phyloP scores from a whole-genome alignment of 2,888 invertebrate species.

The Pristionchus fissidentatus region DNA sequence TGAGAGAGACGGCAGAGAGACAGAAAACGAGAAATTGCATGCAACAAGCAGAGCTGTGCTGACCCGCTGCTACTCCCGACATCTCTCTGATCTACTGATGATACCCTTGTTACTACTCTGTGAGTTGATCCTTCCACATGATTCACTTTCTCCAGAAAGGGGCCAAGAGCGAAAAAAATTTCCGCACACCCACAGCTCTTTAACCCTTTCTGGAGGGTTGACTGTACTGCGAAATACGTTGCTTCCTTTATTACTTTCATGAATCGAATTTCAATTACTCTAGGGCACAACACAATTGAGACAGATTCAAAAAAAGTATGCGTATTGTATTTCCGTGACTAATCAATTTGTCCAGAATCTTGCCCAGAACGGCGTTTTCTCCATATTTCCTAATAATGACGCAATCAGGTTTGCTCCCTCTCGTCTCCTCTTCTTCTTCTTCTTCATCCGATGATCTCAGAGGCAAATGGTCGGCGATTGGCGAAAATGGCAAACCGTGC shows the following conservation, averaged over 20 bases:
- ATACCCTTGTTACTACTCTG: slow-evolving; percentile 17
- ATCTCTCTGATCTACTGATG: slow-evolving; percentile 4
- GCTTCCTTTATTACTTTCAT: no score
- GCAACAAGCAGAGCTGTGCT: neutral
- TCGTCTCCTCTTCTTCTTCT: neutral
- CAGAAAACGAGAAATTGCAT: neutral
- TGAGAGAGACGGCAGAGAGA: slow-evolving; percentile 7
- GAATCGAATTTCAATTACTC: no score
- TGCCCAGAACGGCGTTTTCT: no score
- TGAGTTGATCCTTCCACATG: neutral
- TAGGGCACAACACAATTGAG: no score
- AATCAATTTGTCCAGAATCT: no score
- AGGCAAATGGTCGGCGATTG: slow-evolving; percentile 3
- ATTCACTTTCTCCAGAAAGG: neutral
- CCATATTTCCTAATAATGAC: neutral
- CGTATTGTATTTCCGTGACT: no score
- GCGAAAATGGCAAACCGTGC: neutral
- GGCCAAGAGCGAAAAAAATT: no score
- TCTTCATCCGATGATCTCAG: neutral
- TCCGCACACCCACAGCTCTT: no score
- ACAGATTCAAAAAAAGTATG: no score
- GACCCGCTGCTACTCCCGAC: neutral
- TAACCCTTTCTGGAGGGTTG: no score
- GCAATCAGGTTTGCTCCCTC: neutral
- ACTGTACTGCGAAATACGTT: no score